phyloP scores from a whole-genome alignment of 2,888 invertebrate genomes.

The Microdon myrmicae region DNA sequence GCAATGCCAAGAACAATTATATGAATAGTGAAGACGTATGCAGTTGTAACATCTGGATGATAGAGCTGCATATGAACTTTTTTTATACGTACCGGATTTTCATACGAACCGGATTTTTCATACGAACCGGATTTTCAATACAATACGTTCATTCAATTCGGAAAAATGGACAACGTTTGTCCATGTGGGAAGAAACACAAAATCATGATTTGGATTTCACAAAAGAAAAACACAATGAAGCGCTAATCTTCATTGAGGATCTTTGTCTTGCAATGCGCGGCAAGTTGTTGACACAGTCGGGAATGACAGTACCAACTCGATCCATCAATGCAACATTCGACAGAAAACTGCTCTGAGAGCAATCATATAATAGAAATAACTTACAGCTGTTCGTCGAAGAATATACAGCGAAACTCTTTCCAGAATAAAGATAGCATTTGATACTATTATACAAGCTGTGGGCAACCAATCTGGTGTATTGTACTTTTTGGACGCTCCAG shows the following conservation, averaged over 20 bases:
- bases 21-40: too few relatives aligned
- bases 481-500: slow-evolving; percentile 11
- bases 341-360: slow-evolving; percentile 53
- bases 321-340: slow-evolving; percentile 46
- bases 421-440: slow-evolving; percentile 37
- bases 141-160: too few relatives aligned
- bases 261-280: slow-evolving; percentile 54
- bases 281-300: slow-evolving; percentile 41
- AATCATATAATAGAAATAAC: slow-evolving; percentile 41
- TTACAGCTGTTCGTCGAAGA: slow-evolving; percentile 16
- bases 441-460: slow-evolving; percentile 55
- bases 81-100: too few relatives aligned
- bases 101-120: too few relatives aligned
- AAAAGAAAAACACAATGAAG: slow-evolving; percentile 21
- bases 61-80: too few relatives aligned
- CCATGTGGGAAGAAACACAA: slow-evolving; percentile 4
- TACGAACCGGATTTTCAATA: too few relatives aligned
- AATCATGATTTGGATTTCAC: slow-evolving; percentile 22
- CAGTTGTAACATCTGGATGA: too few relatives aligned
- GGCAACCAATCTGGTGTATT: slow-evolving; percentile 2
- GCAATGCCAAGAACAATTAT: too few relatives aligned
- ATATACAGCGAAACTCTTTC: slow-evolving; percentile 27
- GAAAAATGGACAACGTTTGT: too few relatives aligned
- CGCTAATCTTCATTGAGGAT: slow-evolving; percentile 56
- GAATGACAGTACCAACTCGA: slow-evolving; percentile 54